Evolutionary conservation across 2,888 invertebrate species (phyloP), one percentile per base, ranked within the genome.

Genomic region (Pyrrhosoma nymphula): DNA sequence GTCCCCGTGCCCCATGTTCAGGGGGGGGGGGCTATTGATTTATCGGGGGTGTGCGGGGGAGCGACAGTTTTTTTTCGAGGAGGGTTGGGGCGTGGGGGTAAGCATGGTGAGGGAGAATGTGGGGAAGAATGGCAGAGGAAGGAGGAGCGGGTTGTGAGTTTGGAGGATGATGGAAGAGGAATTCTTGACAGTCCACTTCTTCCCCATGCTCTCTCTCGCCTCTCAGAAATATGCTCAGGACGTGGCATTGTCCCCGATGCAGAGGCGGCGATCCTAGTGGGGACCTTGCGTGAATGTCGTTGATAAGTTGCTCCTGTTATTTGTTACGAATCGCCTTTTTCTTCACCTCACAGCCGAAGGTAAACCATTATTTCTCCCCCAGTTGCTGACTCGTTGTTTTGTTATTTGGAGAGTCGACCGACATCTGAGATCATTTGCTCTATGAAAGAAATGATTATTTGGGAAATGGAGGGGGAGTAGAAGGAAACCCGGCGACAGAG

Each of bases 21-120:
- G 16, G 16, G 60, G 16, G 60, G 16, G 16, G 35, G 82, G 35
- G 12, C 30, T 82, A 82, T 82, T 82, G 82, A 82, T 82, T 82
- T 82, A 82, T 82, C 82, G 82, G 82, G 82, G 82, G 35, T 30
- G 82, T 8, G 82, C 82, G 82, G 82, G 75, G 35, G 82, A 82
- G 82, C 1, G 6, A 14, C 35, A 14, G 18, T 60, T 60, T 47
- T 47, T 47, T 47, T 47, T 26, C 3, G 26, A n/a, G 69, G 26
- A n/a, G 69, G 69, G 69, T 10, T 10, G 69, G 69, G 69, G n/a
- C n/a, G n/a, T 23, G 69, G n/a, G 26, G 47, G 4, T 8, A 47
- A 8, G 47, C 20, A 69, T 47, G 39, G 6, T 88, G 88, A 47
- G 47, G 47, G 8, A n/a, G 55, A 56, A 39, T 16, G 89, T 35